These are phyloP conservation scores for Anarrhichthys ocellatus DNA, from an alignment of 2,113 vertebrate species.

Conservation along the genomic window DNA sequence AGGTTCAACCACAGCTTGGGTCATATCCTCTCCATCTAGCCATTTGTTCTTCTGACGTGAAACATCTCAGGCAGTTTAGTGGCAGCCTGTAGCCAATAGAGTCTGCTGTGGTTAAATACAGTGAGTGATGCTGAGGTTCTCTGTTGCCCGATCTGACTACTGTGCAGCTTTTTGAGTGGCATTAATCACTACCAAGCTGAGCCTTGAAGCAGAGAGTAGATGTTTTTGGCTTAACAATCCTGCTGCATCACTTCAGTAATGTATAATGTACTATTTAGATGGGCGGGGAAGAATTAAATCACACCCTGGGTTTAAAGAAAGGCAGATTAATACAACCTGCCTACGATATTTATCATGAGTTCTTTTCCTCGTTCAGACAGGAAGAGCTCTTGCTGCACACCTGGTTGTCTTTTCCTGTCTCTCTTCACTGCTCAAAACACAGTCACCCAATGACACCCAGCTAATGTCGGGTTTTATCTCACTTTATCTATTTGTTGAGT, in stretches of 20 bases:
- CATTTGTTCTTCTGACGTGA: conserved; percentile 21
- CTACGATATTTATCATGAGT: not conserved
- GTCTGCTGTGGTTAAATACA: not conserved
- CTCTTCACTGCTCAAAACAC: conserved; percentile 2
- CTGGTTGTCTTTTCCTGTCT: conserved; percentile 55
- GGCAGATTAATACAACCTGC: conserved; percentile 1
- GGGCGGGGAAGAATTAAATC: conserved; percentile 1
- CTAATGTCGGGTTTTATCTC: not conserved
- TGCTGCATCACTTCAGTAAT: conserved; percentile 11
- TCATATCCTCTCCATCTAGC: conserved; percentile 68
- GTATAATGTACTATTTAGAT: conserved; percentile 27
- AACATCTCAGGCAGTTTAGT: conserved; percentile 4
- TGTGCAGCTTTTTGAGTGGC: conserved; percentile 6
- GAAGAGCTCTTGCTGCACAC: conserved; percentile 48
- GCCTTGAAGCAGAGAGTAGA: not conserved
- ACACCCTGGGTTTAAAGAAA: not conserved
- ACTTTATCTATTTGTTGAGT: not conserved
- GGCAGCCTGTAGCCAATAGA: not conserved
- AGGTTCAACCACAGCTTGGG: conserved; percentile 65
- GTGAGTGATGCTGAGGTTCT: not conserved
- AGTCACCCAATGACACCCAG: not conserved
- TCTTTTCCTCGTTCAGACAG: conserved; percentile 38
- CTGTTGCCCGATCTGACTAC: not conserved
- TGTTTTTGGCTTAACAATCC: not conserved
- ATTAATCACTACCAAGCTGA: conserved; percentile 22